Conservation (phyloP, 2,888 invertebrate genomes). For the Caenorhabditis virilis region DNA sequence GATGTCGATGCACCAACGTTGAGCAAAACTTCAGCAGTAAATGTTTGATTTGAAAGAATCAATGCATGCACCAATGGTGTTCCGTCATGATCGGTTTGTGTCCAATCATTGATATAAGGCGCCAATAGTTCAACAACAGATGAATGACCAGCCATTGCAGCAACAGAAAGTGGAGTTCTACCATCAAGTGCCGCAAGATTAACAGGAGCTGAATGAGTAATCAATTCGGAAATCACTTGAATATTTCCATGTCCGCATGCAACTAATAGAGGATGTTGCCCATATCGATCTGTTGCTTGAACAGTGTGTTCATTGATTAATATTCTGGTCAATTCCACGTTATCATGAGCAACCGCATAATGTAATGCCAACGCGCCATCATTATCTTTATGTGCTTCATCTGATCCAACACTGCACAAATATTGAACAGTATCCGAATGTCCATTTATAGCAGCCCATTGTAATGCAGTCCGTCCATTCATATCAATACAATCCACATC, state of each 20-base stretch:
- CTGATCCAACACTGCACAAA: slow-evolving; percentile 46
- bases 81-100: slow-evolving; percentile 45
- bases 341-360: slow-evolving; percentile 46
- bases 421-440: slow-evolving; percentile 46
- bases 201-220: slow-evolving; percentile 20
- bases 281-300: slow-evolving; percentile 44
- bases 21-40: slow-evolving; percentile 79
- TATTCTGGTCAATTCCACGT: slow-evolving; percentile 29
- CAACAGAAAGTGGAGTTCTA: slow-evolving; percentile 75
- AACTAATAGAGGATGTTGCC: slow-evolving; percentile 47
- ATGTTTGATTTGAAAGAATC: slow-evolving; percentile 66
- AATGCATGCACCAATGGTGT: slow-evolving; percentile 48
- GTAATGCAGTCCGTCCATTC: slow-evolving; percentile 53
- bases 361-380: slow-evolving; percentile 55
- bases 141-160: slow-evolving; percentile 81
- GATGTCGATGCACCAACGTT: slow-evolving; percentile 71
- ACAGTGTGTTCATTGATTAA: slow-evolving; percentile 45
- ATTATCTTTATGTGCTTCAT: slow-evolving; percentile 56
- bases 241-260: slow-evolving; percentile 47
- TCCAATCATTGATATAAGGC: slow-evolving; percentile 35
- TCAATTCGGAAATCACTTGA: slow-evolving; percentile 12
- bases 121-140: slow-evolving; percentile 28
- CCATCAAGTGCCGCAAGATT: slow-evolving; percentile 77
- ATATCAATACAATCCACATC: slow-evolving; percentile 51
- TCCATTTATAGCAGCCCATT: slow-evolving; percentile 51